Percentiles rank a stretch among this genome's conserved stretches.
Conservation (phyloP, 2,888 invertebrate species). For the Cloeon dipterum region DNA sequence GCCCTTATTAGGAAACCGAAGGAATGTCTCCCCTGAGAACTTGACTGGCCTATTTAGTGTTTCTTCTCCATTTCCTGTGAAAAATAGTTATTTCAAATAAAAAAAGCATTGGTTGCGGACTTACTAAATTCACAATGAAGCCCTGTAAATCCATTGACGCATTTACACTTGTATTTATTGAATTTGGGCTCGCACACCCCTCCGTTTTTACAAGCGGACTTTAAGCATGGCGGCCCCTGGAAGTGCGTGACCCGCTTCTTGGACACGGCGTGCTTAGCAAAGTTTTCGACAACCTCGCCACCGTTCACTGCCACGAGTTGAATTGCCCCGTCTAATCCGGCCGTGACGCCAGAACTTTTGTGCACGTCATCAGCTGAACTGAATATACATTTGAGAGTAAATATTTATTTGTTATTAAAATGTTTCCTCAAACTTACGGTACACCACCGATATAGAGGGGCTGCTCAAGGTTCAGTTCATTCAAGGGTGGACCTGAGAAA, state of each 20-base stretch:
- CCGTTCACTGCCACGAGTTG: slow-evolving; percentile 66
- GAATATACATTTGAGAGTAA: too few relatives aligned
- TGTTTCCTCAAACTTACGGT: slow-evolving; percentile 17
- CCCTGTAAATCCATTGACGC: slow-evolving; percentile 21
- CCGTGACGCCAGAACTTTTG: slow-evolving; percentile 17
- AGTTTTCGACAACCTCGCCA: slow-evolving; percentile 32
- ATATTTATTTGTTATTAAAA: too few relatives aligned
- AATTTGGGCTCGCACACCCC: slow-evolving; percentile 61
- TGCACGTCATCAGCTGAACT: slow-evolving; percentile 16
- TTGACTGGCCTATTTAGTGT: slow-evolving; percentile 28
- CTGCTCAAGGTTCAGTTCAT: slow-evolving; percentile 59
- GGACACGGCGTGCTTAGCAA: slow-evolving; percentile 16
- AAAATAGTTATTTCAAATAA: neutral
- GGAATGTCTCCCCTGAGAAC: slow-evolving; percentile 56
- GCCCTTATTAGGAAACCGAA: slow-evolving; percentile 56
- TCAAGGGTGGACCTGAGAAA: slow-evolving; percentile 49
- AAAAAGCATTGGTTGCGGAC: neutral
- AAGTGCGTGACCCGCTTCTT: slow-evolving; percentile 17
- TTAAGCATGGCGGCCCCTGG: slow-evolving; percentile 32
- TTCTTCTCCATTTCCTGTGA: slow-evolving; percentile 8
- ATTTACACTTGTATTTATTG: slow-evolving; percentile 57
- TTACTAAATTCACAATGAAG: slow-evolving; percentile 5
- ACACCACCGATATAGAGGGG: slow-evolving; percentile 63
- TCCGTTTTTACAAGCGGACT: slow-evolving; percentile 35
- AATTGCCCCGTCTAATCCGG: slow-evolving; percentile 61